Evolutionary conservation across 1,140 invertebrate genomes (phyloP), one percentile per base, ranked within the genome.

Genomic region (Lineus longissimus): DNA sequence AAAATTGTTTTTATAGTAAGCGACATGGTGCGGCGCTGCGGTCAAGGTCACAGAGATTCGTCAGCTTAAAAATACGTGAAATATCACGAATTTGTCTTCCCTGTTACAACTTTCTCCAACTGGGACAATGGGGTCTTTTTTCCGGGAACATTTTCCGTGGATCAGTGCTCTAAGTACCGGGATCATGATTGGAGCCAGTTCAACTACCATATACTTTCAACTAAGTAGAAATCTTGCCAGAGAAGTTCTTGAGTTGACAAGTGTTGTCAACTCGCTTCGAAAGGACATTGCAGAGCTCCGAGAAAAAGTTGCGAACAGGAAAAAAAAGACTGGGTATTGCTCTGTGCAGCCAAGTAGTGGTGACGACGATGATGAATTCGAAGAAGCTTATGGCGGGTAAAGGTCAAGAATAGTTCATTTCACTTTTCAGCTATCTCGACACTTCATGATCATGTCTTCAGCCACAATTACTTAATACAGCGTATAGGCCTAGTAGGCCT

Each of bases 331-430:
- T 9, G 31, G 58, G 2, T 59, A 41, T 27, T 59, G 41, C 23
- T 59, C 58, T n/a, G 58, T 59, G 27, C 58, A 59, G 25, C 23
- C 29, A 17, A 41, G 31, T 36, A 65, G 63, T 61, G 63, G 60
- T 54, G 63, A 65, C 19, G 63, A 65, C 25, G 63, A 65, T 62
- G 63, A 65, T 43, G 63, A 65, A 31, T 65, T 63, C 25, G 40
- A 62, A 40, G 63, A 65, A 36, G 58, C 57, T n/a, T 51, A 51
- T 51, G 47, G 47, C n/a, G 25, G 47, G 47, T 51, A 51, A 51
- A 27, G 47, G n/a, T 51, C 19, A 11, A 11, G 40, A 43, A 19
- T 43, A 43, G 40, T 43, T 43, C 40, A 43, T 11, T 43, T 43
- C 19, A 43, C 19, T 43, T 13, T 43, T 43, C 40, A 13, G 40